These are phyloP conservation scores for Rhodinocichla rosea DNA, from an alignment of 2,113 vertebrate genomes.

Conservation along the genomic window DNA sequence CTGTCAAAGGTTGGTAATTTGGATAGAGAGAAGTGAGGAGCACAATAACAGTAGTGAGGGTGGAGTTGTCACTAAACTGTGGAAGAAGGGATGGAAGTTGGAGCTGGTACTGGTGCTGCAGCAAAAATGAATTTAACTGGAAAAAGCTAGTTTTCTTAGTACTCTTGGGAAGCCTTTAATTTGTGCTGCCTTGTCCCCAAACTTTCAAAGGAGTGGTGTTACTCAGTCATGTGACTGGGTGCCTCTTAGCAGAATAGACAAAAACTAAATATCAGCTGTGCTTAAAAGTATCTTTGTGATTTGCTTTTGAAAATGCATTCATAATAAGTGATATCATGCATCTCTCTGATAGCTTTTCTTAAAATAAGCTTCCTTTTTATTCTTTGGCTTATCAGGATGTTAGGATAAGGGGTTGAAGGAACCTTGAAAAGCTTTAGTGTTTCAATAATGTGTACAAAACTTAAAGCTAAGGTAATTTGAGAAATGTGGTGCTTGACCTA, in stretches of 20 bases:
- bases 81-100: neutral
- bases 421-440: neutral
- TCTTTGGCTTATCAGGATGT: neutral
- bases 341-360: neutral
- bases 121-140: neutral
- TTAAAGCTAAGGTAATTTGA: constrained; percentile 31
- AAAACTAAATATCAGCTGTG: neutral
- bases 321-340: neutral
- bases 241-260: neutral
- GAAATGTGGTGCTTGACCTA: constrained; percentile 23
- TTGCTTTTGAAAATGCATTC: neutral
- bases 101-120: neutral
- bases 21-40: neutral
- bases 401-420: neutral
- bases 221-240: neutral
- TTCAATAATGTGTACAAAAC: neutral
- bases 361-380: neutral
- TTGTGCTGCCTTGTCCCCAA: neutral
- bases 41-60: neutral
- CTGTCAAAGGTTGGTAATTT: neutral
- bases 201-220: neutral
- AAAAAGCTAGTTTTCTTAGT: neutral
- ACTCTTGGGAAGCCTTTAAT: neutral
- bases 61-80: neutral
- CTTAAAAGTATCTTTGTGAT: neutral